A percentile compares a stretch with the other conserved stretches of the same genome.
These are phyloP conservation scores for Leptinotarsa peninsularis DNA, from an alignment of 2,888 invertebrate species.

Conservation along the genomic window DNA sequence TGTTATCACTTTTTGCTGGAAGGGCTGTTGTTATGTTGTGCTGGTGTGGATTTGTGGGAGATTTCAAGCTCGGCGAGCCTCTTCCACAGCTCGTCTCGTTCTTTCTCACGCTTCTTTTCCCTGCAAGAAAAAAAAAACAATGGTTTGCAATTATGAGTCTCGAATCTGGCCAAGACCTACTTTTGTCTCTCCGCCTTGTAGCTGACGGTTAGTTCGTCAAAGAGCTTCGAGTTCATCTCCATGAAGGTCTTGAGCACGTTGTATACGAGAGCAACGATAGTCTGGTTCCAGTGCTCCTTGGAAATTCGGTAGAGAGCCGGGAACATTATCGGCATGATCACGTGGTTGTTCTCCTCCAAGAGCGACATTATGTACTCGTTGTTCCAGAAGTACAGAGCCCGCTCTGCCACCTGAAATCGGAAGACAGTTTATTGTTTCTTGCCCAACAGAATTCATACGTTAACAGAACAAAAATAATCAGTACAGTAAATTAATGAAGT, in stretches of 20 bases:
- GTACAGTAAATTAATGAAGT: too few relatives aligned
- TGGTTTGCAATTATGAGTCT: not conserved
- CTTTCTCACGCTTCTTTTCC: conserved; percentile 95
- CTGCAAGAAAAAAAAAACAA: conserved; percentile 67
- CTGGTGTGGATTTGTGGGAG: conserved; percentile 68
- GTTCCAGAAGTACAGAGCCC: conserved; percentile 99
- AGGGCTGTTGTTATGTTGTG: conserved; percentile 60
- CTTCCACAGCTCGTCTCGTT: conserved; percentile 98
- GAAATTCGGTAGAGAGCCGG: conserved; percentile 98
- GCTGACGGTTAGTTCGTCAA: conserved; percentile 98
- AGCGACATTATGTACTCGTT: conserved; percentile 99
- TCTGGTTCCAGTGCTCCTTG: conserved; percentile 99
- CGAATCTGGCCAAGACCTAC: conserved; percentile 71
- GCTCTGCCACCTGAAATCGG: conserved; percentile 88
- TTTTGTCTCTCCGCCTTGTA: conserved; percentile 99
- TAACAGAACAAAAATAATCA: too few relatives aligned
- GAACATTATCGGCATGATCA: conserved; percentile 99
- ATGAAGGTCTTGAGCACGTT: conserved; percentile 99
- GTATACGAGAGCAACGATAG: conserved; percentile 98
- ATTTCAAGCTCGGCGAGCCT: conserved; percentile 91
- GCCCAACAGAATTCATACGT: too few relatives aligned
- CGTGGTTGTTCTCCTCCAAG: conserved; percentile 98
- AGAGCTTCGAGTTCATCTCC: conserved; percentile 99
- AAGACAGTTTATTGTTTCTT: not conserved
- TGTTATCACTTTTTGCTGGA: conserved; percentile 65